phyloP scores from a whole-genome alignment of 2,113 vertebrate species.

The Saimiri boliviensis region DNA sequence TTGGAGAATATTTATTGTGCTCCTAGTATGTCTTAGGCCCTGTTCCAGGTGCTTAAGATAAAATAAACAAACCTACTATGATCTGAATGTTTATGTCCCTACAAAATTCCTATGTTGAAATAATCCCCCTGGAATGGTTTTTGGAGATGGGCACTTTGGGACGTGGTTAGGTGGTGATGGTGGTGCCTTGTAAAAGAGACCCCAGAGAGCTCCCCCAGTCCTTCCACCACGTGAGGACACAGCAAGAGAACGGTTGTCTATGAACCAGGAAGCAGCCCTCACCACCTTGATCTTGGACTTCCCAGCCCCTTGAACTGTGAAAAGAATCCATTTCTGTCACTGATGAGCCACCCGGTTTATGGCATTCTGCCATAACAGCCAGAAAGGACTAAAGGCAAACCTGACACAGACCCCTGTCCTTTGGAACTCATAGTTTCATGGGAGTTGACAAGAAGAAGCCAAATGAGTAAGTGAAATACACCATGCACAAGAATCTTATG shows the following conservation, averaged over 20 bases:
- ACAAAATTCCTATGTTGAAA: background rate
- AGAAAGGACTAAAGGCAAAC: background rate
- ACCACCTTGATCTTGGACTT: background rate
- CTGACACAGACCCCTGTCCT: background rate
- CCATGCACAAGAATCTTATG: accelerated
- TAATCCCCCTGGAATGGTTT: background rate
- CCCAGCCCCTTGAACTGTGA: background rate
- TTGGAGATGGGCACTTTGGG: background rate
- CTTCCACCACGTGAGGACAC: background rate
- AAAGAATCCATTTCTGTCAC: background rate
- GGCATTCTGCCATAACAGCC: background rate
- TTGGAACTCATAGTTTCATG: background rate
- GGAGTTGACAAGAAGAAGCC: no score
- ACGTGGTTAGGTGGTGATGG: background rate
- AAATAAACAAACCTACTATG: background rate
- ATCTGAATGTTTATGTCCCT: background rate
- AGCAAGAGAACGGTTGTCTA: background rate
- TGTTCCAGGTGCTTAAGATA: background rate
- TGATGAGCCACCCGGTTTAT: no score
- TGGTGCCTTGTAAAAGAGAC: background rate
- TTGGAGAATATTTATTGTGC: no score
- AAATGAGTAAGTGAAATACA: background rate
- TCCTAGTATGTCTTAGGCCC: background rate
- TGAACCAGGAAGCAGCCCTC: background rate
- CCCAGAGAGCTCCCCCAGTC: background rate